phyloP scores from a whole-genome alignment of 1,140 invertebrate genomes.

The Scaptodrosophila lebanonensis region DNA sequence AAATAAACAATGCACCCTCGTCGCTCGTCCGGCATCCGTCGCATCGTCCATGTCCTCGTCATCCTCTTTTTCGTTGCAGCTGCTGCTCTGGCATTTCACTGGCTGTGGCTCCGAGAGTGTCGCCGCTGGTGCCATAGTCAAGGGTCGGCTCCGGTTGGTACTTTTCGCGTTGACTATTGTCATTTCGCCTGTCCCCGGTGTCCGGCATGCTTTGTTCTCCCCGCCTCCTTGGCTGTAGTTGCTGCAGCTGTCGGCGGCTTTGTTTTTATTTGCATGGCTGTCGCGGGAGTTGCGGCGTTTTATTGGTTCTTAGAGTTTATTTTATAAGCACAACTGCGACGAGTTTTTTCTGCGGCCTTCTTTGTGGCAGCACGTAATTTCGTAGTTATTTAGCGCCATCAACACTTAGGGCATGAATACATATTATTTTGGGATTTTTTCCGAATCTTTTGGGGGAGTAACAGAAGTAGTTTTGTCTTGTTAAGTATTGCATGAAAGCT shows the following conservation, averaged over 20 bases:
- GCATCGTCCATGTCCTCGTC: too few relatives aligned
- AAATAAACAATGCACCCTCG: conserved; percentile 49
- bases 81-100: conserved; percentile 19
- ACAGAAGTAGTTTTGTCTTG: too few relatives aligned
- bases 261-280: conserved; percentile 39
- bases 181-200: conserved; percentile 17
- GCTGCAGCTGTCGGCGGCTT: conserved; percentile 9
- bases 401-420: too few relatives aligned
- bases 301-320: conserved; percentile 49
- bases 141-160: conserved; percentile 17
- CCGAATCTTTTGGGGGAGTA: too few relatives aligned
- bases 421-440: too few relatives aligned
- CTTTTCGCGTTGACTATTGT: conserved; percentile 21
- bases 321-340: conserved; percentile 34
- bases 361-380: too few relatives aligned
- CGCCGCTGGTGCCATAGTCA: conserved; percentile 13
- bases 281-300: conserved; percentile 40
- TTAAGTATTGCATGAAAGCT: too few relatives aligned
- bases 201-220: neutral
- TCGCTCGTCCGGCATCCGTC: conserved; percentile 16
- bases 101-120: conserved; percentile 7
- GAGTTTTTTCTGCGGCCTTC: conserved; percentile 1
- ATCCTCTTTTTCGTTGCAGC: conserved; percentile 17
- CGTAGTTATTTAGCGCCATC: too few relatives aligned
- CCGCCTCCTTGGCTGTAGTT: neutral